Base-by-base conservation (phyloP, 2,888 invertebrate species). In the Chloromyia formosa region DNA sequence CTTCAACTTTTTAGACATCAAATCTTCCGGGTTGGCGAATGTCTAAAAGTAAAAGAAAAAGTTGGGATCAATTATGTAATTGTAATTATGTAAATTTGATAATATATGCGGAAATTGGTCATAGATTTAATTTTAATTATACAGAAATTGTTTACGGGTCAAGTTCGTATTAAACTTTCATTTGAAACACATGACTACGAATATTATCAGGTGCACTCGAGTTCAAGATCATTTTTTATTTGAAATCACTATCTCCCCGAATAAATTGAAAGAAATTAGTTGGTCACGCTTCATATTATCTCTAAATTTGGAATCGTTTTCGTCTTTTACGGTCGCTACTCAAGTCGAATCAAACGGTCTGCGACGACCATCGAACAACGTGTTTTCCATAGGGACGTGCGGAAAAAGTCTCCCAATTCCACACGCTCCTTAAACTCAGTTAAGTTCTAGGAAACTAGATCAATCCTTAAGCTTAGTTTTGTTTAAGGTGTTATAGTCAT, bases 1-100 rank as follows among this genome's bases (percentile, higher is more conserved):
- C 78, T 85, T 86, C 16, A 82, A 74, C 49, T 83, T 83, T 40
- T 82, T 81, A 45, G 80, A 80, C 75, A 81, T 12, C 4, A 83
- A 79, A 80, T 90, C 89, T 82, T 90, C 90, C 2, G 86, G 87
- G 80, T 87, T 89, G 23, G 87, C 86, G 79, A 89, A 89, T 40
- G 87, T 86, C 90, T 90, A 71, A 22, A 80, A 81, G 1, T 35
- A 35, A 35, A 4, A 35, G n/a, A n/a, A n/a, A 35, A 35, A 35
- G 7, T 35, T 35, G 27, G 27, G 7, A 35, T 35, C 27, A 35
- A 35, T 42, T 60, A 60, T 60, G 3, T 18, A 12, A 22, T 60
- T 14, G 3, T 60, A 12, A 60, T 60, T 16, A 14, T 60, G 2
- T 16, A 53, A 5, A 16, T 53, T 53, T 53, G 54, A 16, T 35